A percentile compares a stretch with the other conserved stretches of the same genome.
Conservation (phyloP, 2,888 invertebrate species). For the Eulithis testata region DNA sequence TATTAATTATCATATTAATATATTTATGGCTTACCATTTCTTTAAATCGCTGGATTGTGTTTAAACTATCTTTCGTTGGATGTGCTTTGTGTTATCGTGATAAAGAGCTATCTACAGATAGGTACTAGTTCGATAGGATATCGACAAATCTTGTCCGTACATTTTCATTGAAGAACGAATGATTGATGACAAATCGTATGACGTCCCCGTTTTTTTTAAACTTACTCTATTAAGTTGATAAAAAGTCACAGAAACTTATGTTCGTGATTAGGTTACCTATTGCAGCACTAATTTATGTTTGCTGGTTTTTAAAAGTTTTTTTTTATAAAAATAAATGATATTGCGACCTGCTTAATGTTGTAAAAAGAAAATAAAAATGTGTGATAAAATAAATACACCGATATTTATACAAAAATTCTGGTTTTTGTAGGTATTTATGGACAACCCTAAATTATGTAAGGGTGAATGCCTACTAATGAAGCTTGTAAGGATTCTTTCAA, state of each 20-base stretch:
- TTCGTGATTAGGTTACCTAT: too few relatives aligned
- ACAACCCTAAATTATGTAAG: constrained; percentile 60
- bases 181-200: constrained; percentile 30
- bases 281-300: too few relatives aligned
- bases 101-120: constrained; percentile 37
- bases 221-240: not conserved
- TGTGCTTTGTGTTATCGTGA: constrained; percentile 35
- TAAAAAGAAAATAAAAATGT: too few relatives aligned
- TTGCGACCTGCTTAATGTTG: too few relatives aligned
- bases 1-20: constrained; percentile 48
- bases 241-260: not conserved
- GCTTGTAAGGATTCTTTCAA: constrained; percentile 55
- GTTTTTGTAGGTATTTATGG: constrained; percentile 13
- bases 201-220: constrained; percentile 16
- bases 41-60: constrained; percentile 57
- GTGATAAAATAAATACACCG: too few relatives aligned
- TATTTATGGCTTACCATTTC: constrained; percentile 73
- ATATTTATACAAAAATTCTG: not conserved
- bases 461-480: constrained; percentile 43
- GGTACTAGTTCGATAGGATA: constrained; percentile 36
- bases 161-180: constrained; percentile 22
- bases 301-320: too few relatives aligned
- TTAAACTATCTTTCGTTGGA: constrained; percentile 55
- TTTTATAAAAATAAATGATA: too few relatives aligned
- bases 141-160: constrained; percentile 25